Evolutionary conservation across 2,113 vertebrate species (phyloP).

Genomic region (Vireo altiloquus): DNA sequence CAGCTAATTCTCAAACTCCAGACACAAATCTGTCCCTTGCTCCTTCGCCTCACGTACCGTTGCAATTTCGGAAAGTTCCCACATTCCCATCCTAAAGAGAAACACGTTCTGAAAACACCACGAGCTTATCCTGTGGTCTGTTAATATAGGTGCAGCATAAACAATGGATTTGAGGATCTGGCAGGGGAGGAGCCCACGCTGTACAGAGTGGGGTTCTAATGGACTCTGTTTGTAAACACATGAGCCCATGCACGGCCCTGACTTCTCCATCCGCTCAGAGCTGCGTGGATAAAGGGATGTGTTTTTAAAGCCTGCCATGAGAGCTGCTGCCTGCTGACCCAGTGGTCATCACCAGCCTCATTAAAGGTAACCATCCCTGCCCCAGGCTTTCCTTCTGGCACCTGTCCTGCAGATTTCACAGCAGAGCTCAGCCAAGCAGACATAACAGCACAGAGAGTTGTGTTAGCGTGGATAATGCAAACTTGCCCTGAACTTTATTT

Average conservation of each 20-base stretch:
- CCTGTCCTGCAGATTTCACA: not conserved
- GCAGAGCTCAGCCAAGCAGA: not conserved
- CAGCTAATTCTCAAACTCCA: not conserved
- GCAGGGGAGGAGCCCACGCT: not conserved
- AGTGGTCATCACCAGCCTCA: not conserved
- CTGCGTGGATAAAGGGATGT: not conserved
- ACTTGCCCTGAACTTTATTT: not conserved
- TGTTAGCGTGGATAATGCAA: not conserved
- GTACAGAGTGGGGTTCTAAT: not conserved
- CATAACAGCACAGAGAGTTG: not conserved
- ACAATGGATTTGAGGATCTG: not conserved
- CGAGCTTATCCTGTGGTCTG: not conserved
- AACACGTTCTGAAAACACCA: not conserved
- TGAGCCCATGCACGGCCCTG: not conserved
- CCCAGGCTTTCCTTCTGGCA: not conserved
- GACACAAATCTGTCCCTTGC: not conserved
- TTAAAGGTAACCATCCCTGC: not conserved
- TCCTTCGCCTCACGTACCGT: accelerated
- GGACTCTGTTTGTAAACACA: not conserved
- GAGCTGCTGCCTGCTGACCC: not conserved
- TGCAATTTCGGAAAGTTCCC: not conserved
- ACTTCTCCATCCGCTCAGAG: not conserved
- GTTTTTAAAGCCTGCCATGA: not conserved
- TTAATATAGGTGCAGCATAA: not conserved
- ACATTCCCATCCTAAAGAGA: not conserved